These are phyloP conservation scores for Podarcis cretensis DNA, from an alignment of 2,113 vertebrate genomes.

Conservation along the genomic window DNA sequence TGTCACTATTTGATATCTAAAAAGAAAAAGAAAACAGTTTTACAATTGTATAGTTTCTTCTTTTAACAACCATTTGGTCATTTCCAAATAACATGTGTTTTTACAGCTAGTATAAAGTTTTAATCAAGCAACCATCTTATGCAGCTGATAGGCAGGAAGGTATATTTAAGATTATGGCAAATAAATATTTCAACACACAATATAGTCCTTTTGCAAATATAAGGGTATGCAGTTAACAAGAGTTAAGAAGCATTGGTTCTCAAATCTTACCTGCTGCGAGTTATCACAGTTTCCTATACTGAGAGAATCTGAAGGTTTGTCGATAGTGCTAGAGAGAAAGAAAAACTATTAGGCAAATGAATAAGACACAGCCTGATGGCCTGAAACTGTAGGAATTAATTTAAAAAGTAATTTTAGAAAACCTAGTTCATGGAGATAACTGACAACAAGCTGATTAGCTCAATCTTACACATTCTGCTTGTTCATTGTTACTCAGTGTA, in stretches of 20 bases:
- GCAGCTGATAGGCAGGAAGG: not conserved
- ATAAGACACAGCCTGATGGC: not conserved
- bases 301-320: constrained; percentile 94
- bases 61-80: not conserved
- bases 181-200: not conserved
- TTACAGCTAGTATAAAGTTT: not conserved
- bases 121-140: not conserved
- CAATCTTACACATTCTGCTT: constrained; percentile 24
- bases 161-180: not conserved
- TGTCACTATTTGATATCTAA: constrained; percentile 92
- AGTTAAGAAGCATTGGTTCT: constrained; percentile 17
- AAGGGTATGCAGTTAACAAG: not conserved
- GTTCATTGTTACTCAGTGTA: constrained; percentile 24
- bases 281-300: constrained; percentile 96
- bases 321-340: constrained; percentile 87
- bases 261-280: constrained; percentile 89
- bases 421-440: not conserved
- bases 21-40: constrained; percentile 15
- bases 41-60: not conserved
- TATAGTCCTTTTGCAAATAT: not conserved
- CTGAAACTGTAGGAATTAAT: constrained; percentile 40
- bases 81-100: not conserved
- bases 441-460: no score
- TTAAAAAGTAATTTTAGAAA: constrained; percentile 5
- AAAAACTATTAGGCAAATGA: constrained; percentile 55